A percentile compares a stretch with the other conserved stretches of the same genome.
phyloP scores from a whole-genome alignment of 2,797 vertebrate genomes.

The Eptatretus atami region DNA sequence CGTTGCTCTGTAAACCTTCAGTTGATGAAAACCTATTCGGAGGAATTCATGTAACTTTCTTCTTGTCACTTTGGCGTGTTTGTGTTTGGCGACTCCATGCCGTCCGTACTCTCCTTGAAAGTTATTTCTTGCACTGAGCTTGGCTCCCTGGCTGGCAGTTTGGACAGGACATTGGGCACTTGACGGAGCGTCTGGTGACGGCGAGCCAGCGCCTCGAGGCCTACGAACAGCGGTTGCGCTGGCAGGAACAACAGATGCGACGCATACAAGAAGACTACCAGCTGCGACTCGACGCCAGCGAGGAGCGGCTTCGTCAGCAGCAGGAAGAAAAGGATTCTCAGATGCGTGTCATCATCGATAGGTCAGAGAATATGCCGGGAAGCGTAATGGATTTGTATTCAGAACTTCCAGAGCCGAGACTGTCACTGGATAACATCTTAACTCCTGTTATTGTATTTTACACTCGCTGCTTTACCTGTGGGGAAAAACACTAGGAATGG shows the following conservation, averaged over 20 bases:
- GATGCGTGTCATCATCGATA: constrained; percentile 98
- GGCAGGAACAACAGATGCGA: constrained; percentile 75
- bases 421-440: too few relatives aligned
- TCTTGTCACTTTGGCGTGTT: too few relatives aligned
- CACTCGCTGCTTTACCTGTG: too few relatives aligned
- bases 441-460: too few relatives aligned
- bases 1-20: too few relatives aligned
- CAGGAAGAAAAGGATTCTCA: constrained; percentile 93
- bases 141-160: constrained; percentile 17
- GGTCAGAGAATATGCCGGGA: constrained; percentile 16
- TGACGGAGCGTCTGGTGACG: constrained; percentile 67
- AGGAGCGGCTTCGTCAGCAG: constrained; percentile 59
- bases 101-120: too few relatives aligned
- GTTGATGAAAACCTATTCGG: too few relatives aligned
- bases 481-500: too few relatives aligned
- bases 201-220: constrained; percentile 86
- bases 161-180: constrained; percentile 55
- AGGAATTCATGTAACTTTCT: too few relatives aligned
- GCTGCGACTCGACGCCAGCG: constrained; percentile 68
- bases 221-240: constrained; percentile 59
- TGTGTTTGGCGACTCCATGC: too few relatives aligned
- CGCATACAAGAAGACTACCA: constrained; percentile 88
- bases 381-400: neutral
- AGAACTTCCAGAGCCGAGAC: too few relatives aligned
- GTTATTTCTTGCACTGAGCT: too few relatives aligned